Conservation (phyloP, 35 echinoderm and acorn worm species). For the Anneissia japonica region DNA sequence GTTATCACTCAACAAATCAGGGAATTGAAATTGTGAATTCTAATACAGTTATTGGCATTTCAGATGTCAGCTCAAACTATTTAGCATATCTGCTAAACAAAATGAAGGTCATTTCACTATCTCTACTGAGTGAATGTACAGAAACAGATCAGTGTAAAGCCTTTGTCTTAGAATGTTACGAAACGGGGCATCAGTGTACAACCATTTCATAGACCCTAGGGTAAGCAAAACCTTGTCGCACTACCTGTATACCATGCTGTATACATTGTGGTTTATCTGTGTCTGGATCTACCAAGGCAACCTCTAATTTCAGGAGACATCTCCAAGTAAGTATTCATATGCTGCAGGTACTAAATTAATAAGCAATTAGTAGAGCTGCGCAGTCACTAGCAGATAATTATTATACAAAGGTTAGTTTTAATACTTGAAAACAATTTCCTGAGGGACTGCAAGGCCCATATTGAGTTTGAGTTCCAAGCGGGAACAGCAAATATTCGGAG, state of each 20-base stretch:
- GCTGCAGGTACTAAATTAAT: no score
- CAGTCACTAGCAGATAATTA: no score
- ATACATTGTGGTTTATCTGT: neutral
- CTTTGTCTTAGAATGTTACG: neutral
- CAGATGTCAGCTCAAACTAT: no score
- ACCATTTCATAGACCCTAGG: neutral
- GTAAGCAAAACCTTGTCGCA: neutral
- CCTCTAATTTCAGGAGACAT: neutral
- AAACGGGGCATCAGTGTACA: neutral
- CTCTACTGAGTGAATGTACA: neutral
- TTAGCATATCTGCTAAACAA: neutral
- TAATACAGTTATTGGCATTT: neutral
- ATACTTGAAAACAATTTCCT: no score
- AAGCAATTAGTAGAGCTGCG: no score
- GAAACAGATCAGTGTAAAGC: neutral
- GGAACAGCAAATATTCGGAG: no score
- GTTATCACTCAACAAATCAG: neutral
- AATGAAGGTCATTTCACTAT: neutral
- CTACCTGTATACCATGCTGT: neutral
- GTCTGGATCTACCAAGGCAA: neutral
- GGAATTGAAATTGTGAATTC: neutral
- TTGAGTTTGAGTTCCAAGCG: no score
- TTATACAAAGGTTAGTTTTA: no score
- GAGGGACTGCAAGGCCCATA: no score
- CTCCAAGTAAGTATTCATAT: neutral